Conservation (phyloP, 2,888 invertebrate genomes). For the Luperina nickerlii region DNA sequence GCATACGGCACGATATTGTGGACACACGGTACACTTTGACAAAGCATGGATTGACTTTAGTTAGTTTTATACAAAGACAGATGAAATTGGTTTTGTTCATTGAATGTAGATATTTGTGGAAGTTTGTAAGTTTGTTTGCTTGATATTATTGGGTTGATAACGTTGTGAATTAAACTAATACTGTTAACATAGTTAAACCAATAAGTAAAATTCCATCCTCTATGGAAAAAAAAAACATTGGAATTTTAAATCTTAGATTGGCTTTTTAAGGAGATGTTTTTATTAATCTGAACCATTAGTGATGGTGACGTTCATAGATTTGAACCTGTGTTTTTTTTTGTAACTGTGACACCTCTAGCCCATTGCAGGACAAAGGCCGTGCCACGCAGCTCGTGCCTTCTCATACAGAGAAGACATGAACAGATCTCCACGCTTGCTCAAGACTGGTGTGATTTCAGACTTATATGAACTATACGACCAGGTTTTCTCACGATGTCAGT, state of each 20-base stretch:
- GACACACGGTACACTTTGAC: conserved; percentile 5
- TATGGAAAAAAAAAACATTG: not conserved
- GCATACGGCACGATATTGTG: conserved; percentile 55
- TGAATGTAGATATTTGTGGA: not conserved
- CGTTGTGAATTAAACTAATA: not conserved
- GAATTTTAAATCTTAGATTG: too few species aligned
- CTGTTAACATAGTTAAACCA: not conserved
- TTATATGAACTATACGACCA: too few species aligned
- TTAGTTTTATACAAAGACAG: conserved; percentile 10
- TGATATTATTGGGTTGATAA: not conserved
- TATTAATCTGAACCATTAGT: too few species aligned
- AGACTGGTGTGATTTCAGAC: too few species aligned
- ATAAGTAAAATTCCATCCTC: not conserved
- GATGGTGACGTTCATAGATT: too few species aligned
- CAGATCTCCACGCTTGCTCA: too few species aligned
- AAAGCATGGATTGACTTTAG: conserved; percentile 18
- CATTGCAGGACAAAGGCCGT: too few species aligned
- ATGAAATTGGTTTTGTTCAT: conserved; percentile 19
- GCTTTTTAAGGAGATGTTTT: too few species aligned
- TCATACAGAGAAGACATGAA: too few species aligned
- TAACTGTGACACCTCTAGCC: too few species aligned
- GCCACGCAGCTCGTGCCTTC: too few species aligned
- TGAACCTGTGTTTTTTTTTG: too few species aligned
- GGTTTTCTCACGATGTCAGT: not conserved
- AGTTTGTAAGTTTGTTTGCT: not conserved